phyloP scores from a whole-genome alignment of 2,888 invertebrate genomes.

The Heteromurus nitidus region DNA sequence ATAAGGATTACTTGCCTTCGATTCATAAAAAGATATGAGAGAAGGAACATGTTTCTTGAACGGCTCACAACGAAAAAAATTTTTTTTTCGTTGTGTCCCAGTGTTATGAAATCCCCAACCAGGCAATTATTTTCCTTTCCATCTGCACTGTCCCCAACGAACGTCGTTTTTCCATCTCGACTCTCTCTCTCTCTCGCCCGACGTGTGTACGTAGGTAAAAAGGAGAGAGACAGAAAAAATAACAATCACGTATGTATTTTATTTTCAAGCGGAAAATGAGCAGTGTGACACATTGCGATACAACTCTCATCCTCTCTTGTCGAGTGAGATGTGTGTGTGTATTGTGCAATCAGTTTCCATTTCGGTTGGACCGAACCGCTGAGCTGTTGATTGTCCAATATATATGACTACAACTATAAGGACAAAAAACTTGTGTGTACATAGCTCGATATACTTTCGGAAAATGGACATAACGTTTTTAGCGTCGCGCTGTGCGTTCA shows the following conservation, averaged over 20 bases:
- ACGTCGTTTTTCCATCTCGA: not conserved
- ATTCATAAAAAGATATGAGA: slow-evolving; percentile 29
- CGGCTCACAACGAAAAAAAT: slow-evolving; percentile 1
- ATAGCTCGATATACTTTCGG: no score
- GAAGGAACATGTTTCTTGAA: slow-evolving; percentile 20
- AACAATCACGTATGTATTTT: slow-evolving; percentile 8
- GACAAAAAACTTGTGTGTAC: no score
- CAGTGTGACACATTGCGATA: no score
- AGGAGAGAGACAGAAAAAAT: not conserved
- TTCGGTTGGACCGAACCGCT: no score
- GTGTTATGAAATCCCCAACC: slow-evolving; percentile 32
- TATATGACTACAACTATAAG: no score
- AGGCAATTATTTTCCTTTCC: slow-evolving; percentile 33
- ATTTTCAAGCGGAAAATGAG: slow-evolving; percentile 6
- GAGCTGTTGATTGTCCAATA: no score
- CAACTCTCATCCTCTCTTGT: no score
- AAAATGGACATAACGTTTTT: slow-evolving; percentile 26
- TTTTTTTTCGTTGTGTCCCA: slow-evolving; percentile 15
- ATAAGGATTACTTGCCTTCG: slow-evolving; percentile 12
- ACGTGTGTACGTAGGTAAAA: no score
- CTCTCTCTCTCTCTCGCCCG: not conserved
- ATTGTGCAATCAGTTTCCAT: no score
- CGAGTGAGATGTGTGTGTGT: no score
- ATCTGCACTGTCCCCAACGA: not conserved
- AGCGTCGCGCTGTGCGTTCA: slow-evolving; percentile 12